Percentiles rank a stretch among this genome's conserved stretches.
phyloP scores from a whole-genome alignment of 1,140 invertebrate species.

The Pentalonia nigronervosa region DNA sequence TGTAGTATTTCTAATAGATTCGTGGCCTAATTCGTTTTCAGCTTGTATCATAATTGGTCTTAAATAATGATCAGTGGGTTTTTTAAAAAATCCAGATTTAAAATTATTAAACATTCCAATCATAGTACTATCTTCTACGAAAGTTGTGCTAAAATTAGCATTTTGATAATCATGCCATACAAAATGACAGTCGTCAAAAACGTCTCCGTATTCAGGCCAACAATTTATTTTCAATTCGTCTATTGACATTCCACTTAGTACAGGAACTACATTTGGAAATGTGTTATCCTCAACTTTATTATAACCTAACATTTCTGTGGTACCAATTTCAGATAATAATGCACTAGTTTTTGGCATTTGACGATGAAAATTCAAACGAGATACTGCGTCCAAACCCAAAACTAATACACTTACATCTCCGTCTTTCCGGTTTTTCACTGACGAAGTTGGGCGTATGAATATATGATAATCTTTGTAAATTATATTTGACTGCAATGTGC shows the following conservation, averaged over 20 bases:
- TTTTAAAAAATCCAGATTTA: constrained; percentile 64
- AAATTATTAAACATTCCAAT: constrained; percentile 65
- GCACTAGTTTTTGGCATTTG: constrained; percentile 67
- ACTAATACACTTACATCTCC: constrained; percentile 69
- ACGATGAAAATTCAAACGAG: constrained; percentile 68
- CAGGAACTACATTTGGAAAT: constrained; percentile 65
- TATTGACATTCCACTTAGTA: constrained; percentile 62
- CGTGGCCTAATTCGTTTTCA: constrained; percentile 66
- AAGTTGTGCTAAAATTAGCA: constrained; percentile 66
- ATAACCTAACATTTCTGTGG: constrained; percentile 65
- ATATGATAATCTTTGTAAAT: constrained; percentile 63
- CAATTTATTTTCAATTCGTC: constrained; percentile 62
- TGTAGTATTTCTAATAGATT: constrained; percentile 66
- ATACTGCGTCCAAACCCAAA: constrained; percentile 72
- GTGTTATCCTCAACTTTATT: constrained; percentile 66
- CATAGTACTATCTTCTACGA: constrained; percentile 64
- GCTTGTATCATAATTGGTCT: constrained; percentile 64
- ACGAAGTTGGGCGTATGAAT: constrained; percentile 60
- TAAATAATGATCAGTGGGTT: constrained; percentile 66
- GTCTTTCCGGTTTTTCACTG: constrained; percentile 63
- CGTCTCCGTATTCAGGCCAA: constrained; percentile 60
- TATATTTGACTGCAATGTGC: constrained; percentile 32
- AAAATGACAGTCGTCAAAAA: constrained; percentile 70
- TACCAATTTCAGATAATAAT: constrained; percentile 64
- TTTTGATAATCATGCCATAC: constrained; percentile 69